Evolutionary conservation across 2,797 vertebrate genomes (phyloP).

Genomic region (Crocidura indochinensis): DNA sequence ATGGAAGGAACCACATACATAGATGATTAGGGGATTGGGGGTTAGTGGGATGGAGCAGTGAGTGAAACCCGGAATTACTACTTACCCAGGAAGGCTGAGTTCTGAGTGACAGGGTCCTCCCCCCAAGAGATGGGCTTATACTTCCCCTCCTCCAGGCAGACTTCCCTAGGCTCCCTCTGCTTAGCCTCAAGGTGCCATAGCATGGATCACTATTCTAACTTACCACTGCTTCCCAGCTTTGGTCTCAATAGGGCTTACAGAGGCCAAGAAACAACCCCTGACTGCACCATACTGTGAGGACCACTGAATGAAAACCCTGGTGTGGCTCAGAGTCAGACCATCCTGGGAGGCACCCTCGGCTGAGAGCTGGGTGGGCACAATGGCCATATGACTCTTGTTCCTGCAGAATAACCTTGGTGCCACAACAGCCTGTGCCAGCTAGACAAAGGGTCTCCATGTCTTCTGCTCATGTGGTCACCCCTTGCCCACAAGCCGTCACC

Average conservation of each 20-base stretch:
- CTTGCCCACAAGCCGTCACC: too few relatives aligned
- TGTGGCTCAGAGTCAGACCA: too few relatives aligned
- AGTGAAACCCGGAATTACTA: background rate
- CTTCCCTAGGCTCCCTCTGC: background rate
- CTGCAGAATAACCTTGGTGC: background rate
- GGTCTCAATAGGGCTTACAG: background rate
- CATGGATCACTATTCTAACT: too few relatives aligned
- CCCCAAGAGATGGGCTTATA: background rate
- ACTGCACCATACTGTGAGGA: background rate
- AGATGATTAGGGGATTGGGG: background rate
- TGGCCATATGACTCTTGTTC: background rate
- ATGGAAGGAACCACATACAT: background rate
- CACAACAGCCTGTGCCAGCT: background rate
- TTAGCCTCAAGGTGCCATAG: background rate
- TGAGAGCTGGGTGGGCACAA: background rate
- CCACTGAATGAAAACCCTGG: background rate
- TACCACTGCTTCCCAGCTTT: background rate
- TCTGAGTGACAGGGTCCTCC: background rate
- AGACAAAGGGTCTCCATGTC: background rate
- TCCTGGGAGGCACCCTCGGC: background rate
- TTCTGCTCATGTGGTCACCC: fast-evolving
- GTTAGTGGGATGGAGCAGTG: background rate
- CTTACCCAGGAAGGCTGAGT: background rate
- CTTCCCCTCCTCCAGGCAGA: background rate
- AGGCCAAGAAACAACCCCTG: conserved; percentile 8